Evolutionary conservation across 2,797 vertebrate genomes (phyloP).

Genomic region (Australoheros facetus): DNA sequence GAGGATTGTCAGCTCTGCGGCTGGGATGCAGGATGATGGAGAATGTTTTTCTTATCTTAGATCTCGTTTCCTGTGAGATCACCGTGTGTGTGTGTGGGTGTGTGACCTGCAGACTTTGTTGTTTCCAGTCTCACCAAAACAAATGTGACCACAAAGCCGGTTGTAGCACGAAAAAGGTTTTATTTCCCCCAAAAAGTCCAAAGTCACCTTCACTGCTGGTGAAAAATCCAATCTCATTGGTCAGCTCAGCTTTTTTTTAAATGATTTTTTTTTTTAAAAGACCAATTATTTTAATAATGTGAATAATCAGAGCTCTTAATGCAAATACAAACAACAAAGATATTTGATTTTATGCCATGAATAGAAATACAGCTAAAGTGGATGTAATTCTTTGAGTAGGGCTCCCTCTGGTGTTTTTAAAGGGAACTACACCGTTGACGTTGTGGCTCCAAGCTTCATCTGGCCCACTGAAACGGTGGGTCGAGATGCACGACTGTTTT

Average conservation of each 20-base stretch:
- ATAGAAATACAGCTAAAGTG: neutral
- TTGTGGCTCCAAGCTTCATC: fast-evolving
- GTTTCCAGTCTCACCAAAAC: neutral
- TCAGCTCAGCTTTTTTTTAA: neutral
- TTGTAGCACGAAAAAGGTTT: neutral
- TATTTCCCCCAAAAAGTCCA: neutral
- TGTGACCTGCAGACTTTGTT: conserved; percentile 5
- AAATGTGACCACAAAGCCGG: neutral
- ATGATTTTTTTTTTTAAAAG: neutral
- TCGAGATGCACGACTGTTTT: neutral
- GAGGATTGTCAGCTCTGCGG: conserved; percentile 25
- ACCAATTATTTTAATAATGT: neutral
- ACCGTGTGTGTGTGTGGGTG: neutral
- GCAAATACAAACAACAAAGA: no score
- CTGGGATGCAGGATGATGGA: conserved; percentile 27
- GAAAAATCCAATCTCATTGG: neutral
- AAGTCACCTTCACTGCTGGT: neutral
- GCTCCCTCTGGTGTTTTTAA: conserved; percentile 7
- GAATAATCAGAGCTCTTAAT: neutral
- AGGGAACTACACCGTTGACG: neutral
- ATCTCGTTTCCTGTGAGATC: conserved; percentile 55
- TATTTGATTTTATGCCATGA: neutral
- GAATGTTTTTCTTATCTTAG: conserved; percentile 28
- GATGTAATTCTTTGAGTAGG: neutral
- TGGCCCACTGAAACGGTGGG: neutral